A percentile compares a stretch with the other conserved stretches of the same genome.
phyloP scores from a whole-genome alignment of 1,140 invertebrate species.

The Bombus picipes region DNA sequence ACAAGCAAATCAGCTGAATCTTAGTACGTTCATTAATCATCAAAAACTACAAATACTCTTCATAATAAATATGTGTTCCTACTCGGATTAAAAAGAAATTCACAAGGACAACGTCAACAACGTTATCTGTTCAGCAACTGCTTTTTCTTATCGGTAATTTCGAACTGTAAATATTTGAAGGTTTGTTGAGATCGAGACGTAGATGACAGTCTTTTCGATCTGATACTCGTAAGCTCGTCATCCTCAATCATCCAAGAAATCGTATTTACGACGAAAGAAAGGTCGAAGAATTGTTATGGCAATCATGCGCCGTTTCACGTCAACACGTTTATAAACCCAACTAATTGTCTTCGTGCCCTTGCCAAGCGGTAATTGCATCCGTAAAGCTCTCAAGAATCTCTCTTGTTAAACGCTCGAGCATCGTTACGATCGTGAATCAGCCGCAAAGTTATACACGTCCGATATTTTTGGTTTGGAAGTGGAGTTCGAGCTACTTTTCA shows the following conservation, averaged over 20 bases:
- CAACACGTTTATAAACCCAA: not conserved
- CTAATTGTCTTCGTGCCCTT: not conserved
- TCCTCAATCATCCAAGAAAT: no score
- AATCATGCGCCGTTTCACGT: not conserved
- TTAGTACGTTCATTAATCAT: not conserved
- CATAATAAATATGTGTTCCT: not conserved
- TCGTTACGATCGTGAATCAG: conserved; percentile 22
- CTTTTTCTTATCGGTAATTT: conserved; percentile 13
- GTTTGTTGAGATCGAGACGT: not conserved
- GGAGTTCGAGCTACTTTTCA: not conserved
- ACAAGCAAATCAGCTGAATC: not conserved
- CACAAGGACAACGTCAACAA: not conserved
- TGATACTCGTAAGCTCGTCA: not conserved
- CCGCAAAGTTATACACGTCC: not conserved
- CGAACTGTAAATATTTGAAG: conserved; percentile 36
- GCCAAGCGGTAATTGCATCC: not conserved
- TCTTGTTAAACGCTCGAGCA: not conserved
- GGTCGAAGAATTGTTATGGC: not conserved
- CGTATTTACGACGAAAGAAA: not conserved
- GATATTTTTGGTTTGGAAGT: conserved; percentile 24
- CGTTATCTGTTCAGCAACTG: not conserved
- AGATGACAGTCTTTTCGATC: not conserved
- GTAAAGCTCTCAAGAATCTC: conserved; percentile 1
- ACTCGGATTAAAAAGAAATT: no score
- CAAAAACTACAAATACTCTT: not conserved